A percentile compares a stretch with the other conserved stretches of the same genome.
Conservation (phyloP, 1,140 invertebrate species). For the Cydia pomonella region DNA sequence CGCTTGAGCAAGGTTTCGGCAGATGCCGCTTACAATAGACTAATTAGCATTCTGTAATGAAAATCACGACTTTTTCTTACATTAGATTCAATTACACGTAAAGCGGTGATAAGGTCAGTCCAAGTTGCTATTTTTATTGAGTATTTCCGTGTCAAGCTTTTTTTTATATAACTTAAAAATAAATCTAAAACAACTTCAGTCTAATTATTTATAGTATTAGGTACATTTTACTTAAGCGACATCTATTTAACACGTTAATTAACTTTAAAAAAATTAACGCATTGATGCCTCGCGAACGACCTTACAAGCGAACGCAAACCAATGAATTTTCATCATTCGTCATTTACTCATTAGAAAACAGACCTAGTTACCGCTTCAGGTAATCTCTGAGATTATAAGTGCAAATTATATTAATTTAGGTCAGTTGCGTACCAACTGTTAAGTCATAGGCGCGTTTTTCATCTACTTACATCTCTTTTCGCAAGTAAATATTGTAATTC, state of each 20-base stretch:
- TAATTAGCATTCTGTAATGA: conserved; percentile 30
- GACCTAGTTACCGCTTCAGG: neutral
- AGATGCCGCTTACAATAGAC: conserved; percentile 28
- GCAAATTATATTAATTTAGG: neutral
- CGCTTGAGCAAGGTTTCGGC: conserved; percentile 27
- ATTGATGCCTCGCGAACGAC: too few species aligned
- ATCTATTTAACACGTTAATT: too few species aligned
- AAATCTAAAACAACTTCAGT: too few species aligned
- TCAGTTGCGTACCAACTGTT: conserved; percentile 1
- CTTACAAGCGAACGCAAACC: too few species aligned
- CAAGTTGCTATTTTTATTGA: neutral
- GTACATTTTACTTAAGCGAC: too few species aligned
- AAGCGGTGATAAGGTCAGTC: neutral
- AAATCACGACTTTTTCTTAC: conserved; percentile 31
- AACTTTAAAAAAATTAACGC: too few species aligned
- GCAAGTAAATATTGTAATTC: neutral
- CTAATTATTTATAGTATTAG: too few species aligned
- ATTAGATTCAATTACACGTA: neutral
- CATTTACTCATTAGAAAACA: neutral
- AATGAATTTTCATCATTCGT: too few species aligned
- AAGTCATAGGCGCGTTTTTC: conserved; percentile 11
- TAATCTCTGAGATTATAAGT: neutral
- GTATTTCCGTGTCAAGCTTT: neutral
- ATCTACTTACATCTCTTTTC: neutral
- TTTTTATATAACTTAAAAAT: too few species aligned